Evolutionary conservation across 2,113 vertebrate species (phyloP), one percentile per base, ranked within the genome.

Genomic region (Albula goreensis): DNA sequence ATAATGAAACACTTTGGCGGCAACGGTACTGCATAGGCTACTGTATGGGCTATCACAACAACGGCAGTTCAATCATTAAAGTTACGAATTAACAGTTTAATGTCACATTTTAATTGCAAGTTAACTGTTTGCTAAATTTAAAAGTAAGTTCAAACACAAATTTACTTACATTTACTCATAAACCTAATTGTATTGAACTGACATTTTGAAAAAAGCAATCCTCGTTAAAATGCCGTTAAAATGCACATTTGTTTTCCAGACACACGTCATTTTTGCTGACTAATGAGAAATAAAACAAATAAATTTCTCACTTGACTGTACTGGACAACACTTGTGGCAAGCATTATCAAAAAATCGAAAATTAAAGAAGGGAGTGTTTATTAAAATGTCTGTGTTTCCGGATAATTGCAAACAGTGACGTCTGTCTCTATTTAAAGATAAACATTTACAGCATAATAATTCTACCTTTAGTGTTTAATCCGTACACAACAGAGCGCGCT

Each of bases 221-320:
- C 52, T 56, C 81, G 63, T 81, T 85, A 86, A 41, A 41, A 41
- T 41, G 50, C 84, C 80, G 51, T 80, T 74, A 66, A 66, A 66
- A 22, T 53, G 31, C 52, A 50, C 17, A 79, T 83, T 82, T 51
- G 15, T 41, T 81, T 83, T 60, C 41, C 31, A 87, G 70, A 83
- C 66, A 50, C 80, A 84, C 83, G 83, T 80, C 63, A 19, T 86
- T 88, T 86, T 82, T 74, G 87, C 88, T 91, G 89, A 90, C 70
- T n/a, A 22, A 51, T 31, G 74, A 56, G 51, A 49, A 48, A 5
- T 53, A 52, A 77, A 60, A 85, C 84, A 15, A 48, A 41, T 80
- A 83, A 82, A 87, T 82, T 88, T 56, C 63, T 80, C 84, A 82
- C 84, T 19, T 50, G 84, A 81, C 87, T 53, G 63, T 50, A 85